These are phyloP conservation scores for Vanacampus margaritifer DNA, from an alignment of 2,113 vertebrate genomes.

Conservation along the genomic window DNA sequence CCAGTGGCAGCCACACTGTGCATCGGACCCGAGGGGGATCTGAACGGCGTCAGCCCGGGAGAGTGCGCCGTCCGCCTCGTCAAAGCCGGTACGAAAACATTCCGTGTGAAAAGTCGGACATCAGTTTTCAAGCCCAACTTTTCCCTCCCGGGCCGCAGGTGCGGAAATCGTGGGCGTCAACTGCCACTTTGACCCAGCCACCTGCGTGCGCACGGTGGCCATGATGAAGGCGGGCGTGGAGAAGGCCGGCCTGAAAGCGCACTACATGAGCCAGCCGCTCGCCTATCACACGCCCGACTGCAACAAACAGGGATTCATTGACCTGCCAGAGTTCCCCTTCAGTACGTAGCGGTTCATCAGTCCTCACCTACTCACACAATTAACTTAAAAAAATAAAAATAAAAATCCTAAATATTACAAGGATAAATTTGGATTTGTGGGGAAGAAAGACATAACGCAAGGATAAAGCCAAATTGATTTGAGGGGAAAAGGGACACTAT, in stretches of 20 bases:
- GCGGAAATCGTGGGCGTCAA: slow-evolving; percentile 88
- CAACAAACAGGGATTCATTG: slow-evolving; percentile 91
- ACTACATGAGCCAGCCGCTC: slow-evolving; percentile 90
- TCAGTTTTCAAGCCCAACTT: neutral
- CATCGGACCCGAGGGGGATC: slow-evolving; percentile 90
- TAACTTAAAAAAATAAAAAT: too few relatives aligned
- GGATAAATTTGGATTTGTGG: too few relatives aligned
- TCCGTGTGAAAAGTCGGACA: too few relatives aligned
- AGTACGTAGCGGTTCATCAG: slow-evolving; percentile 62
- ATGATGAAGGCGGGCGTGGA: slow-evolving; percentile 93
- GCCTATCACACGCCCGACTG: slow-evolving; percentile 94
- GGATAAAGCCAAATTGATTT: too few relatives aligned
- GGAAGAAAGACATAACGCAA: too few relatives aligned
- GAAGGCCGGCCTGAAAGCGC: slow-evolving; percentile 83
- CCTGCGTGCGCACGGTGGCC: slow-evolving; percentile 80
- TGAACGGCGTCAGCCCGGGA: slow-evolving; percentile 83
- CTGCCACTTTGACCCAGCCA: slow-evolving; percentile 94
- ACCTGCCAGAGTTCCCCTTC: slow-evolving; percentile 95
- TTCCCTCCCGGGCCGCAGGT: slow-evolving; percentile 63
- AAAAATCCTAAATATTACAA: too few relatives aligned
- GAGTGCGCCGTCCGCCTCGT: slow-evolving; percentile 89
- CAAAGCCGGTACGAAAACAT: slow-evolving; percentile 79
- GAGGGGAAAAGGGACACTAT: too few relatives aligned
- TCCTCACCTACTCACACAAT: too few relatives aligned
- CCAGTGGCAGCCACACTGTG: slow-evolving; percentile 88